phyloP scores from a whole-genome alignment of 2,888 invertebrate genomes.

The Andricus quercusramuli region DNA sequence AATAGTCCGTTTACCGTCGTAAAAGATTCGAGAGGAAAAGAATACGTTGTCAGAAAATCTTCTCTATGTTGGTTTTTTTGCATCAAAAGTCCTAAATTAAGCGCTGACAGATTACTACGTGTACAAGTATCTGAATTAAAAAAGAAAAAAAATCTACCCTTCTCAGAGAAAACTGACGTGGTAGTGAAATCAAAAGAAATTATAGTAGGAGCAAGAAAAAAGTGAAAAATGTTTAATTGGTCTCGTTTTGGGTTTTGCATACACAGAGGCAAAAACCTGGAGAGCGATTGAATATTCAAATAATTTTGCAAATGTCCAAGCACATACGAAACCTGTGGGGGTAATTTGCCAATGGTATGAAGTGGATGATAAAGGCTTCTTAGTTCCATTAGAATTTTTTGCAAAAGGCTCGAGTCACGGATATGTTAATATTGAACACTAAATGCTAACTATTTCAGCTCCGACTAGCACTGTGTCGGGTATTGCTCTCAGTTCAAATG shows the following conservation, averaged over 20 bases:
- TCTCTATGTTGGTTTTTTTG: conserved; percentile 32
- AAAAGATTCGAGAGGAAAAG: background rate
- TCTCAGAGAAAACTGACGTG: background rate
- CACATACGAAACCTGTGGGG: conserved; percentile 38
- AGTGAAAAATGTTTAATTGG: conserved; percentile 41
- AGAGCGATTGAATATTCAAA: conserved; percentile 29
- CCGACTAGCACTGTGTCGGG: background rate
- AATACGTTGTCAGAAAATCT: conserved; percentile 33
- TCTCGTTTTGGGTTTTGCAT: conserved; percentile 39
- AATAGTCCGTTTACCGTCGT: too few species aligned
- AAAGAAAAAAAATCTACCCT: conserved; percentile 1
- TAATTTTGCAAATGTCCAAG: conserved; percentile 38
- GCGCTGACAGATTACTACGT: conserved; percentile 16
- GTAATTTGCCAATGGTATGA: conserved; percentile 43
- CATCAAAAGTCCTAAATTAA: conserved; percentile 11
- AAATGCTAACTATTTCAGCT: background rate
- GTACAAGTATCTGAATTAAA: conserved; percentile 17
- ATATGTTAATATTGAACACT: background rate
- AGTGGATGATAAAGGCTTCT: background rate
- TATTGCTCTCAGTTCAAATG: background rate
- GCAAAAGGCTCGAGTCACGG: background rate
- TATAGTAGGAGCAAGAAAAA: conserved; percentile 20
- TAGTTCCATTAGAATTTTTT: too few species aligned
- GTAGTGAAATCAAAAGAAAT: conserved; percentile 35
- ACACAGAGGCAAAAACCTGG: conserved; percentile 41